These are phyloP conservation scores for Craseonycteris thonglongyai DNA, from an alignment of 2,113 vertebrate genomes.

Conservation along the genomic window DNA sequence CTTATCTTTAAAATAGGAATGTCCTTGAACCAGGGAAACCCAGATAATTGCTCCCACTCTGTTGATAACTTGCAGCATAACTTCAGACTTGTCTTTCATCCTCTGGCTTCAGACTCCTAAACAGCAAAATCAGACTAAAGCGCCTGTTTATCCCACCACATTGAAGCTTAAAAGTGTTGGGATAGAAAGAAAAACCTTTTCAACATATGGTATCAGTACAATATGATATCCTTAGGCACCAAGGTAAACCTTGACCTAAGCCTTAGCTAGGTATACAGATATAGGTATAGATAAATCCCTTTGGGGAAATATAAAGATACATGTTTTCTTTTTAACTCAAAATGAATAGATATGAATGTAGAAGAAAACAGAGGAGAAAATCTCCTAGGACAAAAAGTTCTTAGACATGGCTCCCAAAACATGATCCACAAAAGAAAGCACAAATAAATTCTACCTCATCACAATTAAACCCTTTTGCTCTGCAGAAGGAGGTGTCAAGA, in stretches of 20 bases:
- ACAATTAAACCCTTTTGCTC: slow-evolving; percentile 5
- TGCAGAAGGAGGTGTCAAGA: neutral
- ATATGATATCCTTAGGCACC: neutral
- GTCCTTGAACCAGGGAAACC: neutral
- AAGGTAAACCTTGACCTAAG: neutral
- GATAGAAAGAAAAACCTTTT: neutral
- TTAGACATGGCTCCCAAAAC: neutral
- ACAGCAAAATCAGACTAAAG: neutral
- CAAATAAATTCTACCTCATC: neutral
- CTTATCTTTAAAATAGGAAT: neutral
- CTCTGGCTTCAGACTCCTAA: neutral
- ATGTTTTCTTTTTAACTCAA: neutral
- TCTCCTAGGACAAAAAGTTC: neutral
- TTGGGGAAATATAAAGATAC: neutral
- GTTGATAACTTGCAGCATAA: neutral
- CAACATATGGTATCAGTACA: neutral
- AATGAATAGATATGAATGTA: neutral
- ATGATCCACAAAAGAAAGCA: neutral
- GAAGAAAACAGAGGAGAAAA: neutral
- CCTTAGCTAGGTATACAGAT: neutral
- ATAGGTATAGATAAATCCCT: neutral
- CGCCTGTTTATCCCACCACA: neutral
- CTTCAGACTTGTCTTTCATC: neutral
- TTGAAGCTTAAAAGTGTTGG: neutral
- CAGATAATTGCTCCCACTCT: neutral